phyloP scores from a whole-genome alignment of 1,140 invertebrate genomes.

The Conus ventricosus region DNA sequence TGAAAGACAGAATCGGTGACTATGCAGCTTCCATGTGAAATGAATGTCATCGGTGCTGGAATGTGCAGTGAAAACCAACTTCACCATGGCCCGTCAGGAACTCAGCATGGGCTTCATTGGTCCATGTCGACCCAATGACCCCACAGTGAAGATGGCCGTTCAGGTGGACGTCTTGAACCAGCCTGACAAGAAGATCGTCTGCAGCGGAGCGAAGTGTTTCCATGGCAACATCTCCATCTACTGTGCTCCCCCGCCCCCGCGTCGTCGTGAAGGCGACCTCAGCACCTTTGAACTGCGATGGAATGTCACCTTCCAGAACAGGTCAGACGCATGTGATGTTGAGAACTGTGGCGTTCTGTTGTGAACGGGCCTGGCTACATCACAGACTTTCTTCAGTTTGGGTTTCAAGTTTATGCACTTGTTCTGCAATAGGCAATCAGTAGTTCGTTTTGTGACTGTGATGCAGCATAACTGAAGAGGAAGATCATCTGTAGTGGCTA shows the following conservation, averaged over 20 bases:
- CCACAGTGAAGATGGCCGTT: not conserved
- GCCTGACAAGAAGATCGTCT: not conserved
- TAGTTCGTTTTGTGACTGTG: no score
- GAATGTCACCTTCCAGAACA: slow-evolving; percentile 24
- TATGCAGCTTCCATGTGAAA: no score
- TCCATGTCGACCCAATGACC: slow-evolving; percentile 9
- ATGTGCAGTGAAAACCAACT: slow-evolving; percentile 17
- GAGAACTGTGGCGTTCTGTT: no score
- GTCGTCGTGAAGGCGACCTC: not conserved
- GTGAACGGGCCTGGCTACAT: no score
- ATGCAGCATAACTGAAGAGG: no score
- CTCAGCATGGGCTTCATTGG: slow-evolving; percentile 18
- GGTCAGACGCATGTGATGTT: not conserved
- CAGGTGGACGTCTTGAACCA: not conserved
- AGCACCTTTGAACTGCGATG: slow-evolving; percentile 22
- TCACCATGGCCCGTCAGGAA: slow-evolving; percentile 1
- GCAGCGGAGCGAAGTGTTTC: not conserved
- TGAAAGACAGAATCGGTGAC: no score
- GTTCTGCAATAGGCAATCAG: no score
- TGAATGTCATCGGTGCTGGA: no score
- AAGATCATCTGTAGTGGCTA: no score
- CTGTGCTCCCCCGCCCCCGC: not conserved
- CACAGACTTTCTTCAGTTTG: no score
- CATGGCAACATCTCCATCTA: slow-evolving; percentile 19
- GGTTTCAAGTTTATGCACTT: no score